Evolutionary conservation across 2,888 invertebrate species (phyloP), one percentile per base, ranked within the genome.

Genomic region (Ariolimax columbianus): DNA sequence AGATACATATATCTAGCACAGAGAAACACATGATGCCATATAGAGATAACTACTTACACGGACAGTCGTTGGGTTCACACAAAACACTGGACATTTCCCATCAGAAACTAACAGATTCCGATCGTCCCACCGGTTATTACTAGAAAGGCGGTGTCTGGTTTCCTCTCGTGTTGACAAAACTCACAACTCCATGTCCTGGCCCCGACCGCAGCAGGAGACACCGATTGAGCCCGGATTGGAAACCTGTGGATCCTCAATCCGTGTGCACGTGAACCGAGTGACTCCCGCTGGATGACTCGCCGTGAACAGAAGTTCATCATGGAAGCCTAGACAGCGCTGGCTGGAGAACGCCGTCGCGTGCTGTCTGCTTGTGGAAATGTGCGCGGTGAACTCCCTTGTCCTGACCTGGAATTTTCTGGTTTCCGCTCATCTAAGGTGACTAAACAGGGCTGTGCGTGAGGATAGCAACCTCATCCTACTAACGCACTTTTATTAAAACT

Each of bases 191-290:
- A 26, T n/a, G 17, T 7, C 59, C n/a, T 63, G 59, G n/a, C 59
- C 59, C 3, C n/a, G n/a, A n/a, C 59, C n/a, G 17, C 33, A 33
- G 33, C 33, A 33, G 17, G 30, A 66, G 66, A 66, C 66, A 66
- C 66, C 23, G 14, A 66, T 33, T 33, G 66, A 66, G 66, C 33
- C 30, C 7, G 26, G 66, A 66, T 66, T 33, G 14, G 33, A 66
- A 33, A 66, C 66, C 66, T 66, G 66, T 66, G 33, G 66, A 14
- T 55, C 19, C 33, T 66, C 9, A 4, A 33, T 26, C 72, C 43
- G 0, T n/a, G 26, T 70, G 47, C 75, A n/a, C 51, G 51, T 51
- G 75, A 75, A 75, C 75, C n/a, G 75, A 51, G 33, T 75, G 75
- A 75, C 75, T 75, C 36, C 36, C 75, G 33, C 2, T 51, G 19